phyloP scores from a whole-genome alignment of 53 echinoderm and acorn worm species.

The Stichopus horrens region DNA sequence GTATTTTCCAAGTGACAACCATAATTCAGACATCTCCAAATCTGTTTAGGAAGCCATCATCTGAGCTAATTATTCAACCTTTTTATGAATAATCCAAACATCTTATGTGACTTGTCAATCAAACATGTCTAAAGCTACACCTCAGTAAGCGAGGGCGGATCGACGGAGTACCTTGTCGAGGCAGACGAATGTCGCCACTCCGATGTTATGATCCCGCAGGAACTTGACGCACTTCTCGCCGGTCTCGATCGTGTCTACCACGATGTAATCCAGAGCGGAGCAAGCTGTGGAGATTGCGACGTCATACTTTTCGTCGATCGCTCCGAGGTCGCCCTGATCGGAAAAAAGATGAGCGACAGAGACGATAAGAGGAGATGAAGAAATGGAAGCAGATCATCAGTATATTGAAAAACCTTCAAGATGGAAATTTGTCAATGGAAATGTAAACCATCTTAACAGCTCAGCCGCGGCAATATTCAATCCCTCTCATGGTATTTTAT shows the following conservation, averaged over 20 bases:
- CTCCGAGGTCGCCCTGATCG: constrained; percentile 87
- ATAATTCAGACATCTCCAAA: too few species aligned
- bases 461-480: too few species aligned
- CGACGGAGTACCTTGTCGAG: constrained; percentile 76
- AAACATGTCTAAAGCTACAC: too few species aligned
- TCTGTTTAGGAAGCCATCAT: too few species aligned
- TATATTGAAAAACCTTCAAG: background rate
- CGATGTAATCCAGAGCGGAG: constrained; percentile 92
- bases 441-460: too few species aligned
- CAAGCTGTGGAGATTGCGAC: constrained; percentile 97
- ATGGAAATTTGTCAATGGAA: too few species aligned
- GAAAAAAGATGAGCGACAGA: background rate
- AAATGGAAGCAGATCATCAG: background rate
- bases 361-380: background rate
- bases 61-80: too few species aligned
- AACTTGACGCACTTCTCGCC: constrained; percentile 91
- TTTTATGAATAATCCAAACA: too few species aligned
- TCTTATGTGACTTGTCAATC: too few species aligned
- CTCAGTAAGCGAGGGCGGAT: background rate
- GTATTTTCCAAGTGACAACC: too few species aligned
- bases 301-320: constrained; percentile 96
- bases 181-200: constrained; percentile 89
- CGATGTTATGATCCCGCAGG: constrained; percentile 83
- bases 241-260: constrained; percentile 84
- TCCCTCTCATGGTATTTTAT: too few species aligned